Evolutionary conservation across 2,888 invertebrate species (phyloP).

Genomic region (Anodontia alba): DNA sequence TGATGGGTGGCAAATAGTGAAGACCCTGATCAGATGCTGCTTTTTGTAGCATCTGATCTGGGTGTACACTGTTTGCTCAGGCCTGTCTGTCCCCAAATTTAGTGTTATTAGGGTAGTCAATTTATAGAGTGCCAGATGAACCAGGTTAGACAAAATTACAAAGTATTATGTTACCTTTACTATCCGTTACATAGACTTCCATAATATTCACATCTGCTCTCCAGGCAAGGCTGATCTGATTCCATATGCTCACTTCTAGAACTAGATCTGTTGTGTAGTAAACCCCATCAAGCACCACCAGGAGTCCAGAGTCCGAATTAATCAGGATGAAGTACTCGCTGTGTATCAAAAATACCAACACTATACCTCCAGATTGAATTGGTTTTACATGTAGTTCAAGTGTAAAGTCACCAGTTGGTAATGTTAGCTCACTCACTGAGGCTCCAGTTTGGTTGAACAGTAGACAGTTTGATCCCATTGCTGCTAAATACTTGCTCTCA

Average conservation of each 20-base stretch:
- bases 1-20: too few relatives aligned
- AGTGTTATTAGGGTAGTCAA: too few relatives aligned
- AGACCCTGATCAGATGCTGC: too few relatives aligned
- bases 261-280: conserved; percentile 48
- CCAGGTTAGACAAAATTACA: too few relatives aligned
- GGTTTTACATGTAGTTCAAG: conserved; percentile 72
- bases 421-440: conserved; percentile 40
- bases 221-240: conserved; percentile 70
- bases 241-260: conserved; percentile 64
- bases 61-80: too few relatives aligned
- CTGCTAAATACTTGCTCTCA: conserved; percentile 42
- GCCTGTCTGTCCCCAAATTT: too few relatives aligned
- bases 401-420: conserved; percentile 63
- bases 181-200: conserved; percentile 65
- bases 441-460: conserved; percentile 60
- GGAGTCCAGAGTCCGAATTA: conserved; percentile 44
- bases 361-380: conserved; percentile 55
- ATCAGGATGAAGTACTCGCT: conserved; percentile 52
- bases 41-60: too few relatives aligned
- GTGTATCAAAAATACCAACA: conserved; percentile 58
- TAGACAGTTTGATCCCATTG: conserved; percentile 61
- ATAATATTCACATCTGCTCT: conserved; percentile 45
- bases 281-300: conserved; percentile 41
- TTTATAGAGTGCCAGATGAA: too few relatives aligned
- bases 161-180: conserved; percentile 48